These are phyloP conservation scores for Cydia fagiglandana DNA, from an alignment of 1,140 invertebrate genomes.

Conservation along the genomic window DNA sequence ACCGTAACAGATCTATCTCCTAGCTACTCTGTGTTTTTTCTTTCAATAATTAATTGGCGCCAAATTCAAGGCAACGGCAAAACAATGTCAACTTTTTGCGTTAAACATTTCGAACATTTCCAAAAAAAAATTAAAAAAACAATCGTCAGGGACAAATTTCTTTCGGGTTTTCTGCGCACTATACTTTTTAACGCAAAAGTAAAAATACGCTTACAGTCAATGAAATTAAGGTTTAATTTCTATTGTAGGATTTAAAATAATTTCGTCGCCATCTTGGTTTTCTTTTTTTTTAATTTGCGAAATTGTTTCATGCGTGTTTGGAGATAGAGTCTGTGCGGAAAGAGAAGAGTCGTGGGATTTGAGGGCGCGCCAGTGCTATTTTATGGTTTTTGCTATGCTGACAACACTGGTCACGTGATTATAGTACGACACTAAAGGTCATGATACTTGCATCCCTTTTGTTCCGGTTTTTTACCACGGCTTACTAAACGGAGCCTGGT, in stretches of 20 bases:
- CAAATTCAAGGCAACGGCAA: conserved; percentile 10
- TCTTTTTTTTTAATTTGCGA: conserved; percentile 8
- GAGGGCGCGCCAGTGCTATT: too few species aligned
- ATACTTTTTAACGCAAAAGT: background rate
- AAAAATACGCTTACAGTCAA: background rate
- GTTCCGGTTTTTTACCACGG: too few species aligned
- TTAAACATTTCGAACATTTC: conserved; percentile 25
- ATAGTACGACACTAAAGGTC: too few species aligned
- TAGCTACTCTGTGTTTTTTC: conserved; percentile 18
- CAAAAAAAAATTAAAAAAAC: conserved; percentile 24
- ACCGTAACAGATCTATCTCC: background rate
- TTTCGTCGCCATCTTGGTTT: background rate
- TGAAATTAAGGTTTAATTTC: background rate
- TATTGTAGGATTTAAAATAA: background rate
- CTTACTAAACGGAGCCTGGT: too few species aligned
- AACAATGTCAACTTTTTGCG: conserved; percentile 34
- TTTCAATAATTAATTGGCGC: conserved; percentile 32
- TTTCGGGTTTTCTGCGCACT: conserved; percentile 21
- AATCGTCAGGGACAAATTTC: conserved; percentile 29
- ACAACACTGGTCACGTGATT: too few species aligned
- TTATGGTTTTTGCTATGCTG: too few species aligned
- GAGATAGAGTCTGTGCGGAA: too few species aligned
- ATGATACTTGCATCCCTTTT: too few species aligned
- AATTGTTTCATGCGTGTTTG: conserved; percentile 22
- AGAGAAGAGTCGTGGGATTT: too few species aligned